Conservation (phyloP, 2,888 invertebrate species). For the Pecten maximus region DNA sequence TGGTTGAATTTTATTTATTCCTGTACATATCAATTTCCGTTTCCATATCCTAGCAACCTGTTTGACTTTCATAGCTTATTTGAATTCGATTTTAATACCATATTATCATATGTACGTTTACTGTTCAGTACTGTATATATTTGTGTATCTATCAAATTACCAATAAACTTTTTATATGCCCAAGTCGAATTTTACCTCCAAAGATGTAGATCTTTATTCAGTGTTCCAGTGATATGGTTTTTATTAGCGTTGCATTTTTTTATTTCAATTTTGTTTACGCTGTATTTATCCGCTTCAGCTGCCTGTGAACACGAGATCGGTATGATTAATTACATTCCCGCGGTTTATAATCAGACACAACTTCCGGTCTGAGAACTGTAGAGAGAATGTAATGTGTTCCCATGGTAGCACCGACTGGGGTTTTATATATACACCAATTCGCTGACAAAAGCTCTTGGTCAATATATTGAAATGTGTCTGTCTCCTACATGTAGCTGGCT, state of each 20-base stretch:
- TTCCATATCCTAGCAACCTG: neutral
- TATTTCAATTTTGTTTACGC: slow-evolving; percentile 8
- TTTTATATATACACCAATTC: no score
- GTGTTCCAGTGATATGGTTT: neutral
- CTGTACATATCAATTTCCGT: neutral
- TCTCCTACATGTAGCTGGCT: no score
- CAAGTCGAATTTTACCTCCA: neutral
- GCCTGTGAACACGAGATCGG: neutral
- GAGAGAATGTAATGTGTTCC: neutral
- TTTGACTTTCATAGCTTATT: neutral
- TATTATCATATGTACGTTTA: neutral
- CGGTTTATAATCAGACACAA: neutral
- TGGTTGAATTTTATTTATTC: neutral
- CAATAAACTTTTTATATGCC: neutral
- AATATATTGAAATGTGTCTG: no score
- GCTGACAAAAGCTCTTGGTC: no score
- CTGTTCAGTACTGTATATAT: neutral
- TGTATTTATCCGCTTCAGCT: neutral
- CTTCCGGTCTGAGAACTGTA: neutral
- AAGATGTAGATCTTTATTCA: neutral
- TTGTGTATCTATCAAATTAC: neutral
- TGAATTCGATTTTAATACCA: neutral
- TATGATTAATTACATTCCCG: slow-evolving; percentile 7
- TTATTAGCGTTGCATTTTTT: neutral
- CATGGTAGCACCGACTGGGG: neutral